phyloP scores from a whole-genome alignment of 2,113 vertebrate genomes.

The Orthochromis indermauri region DNA sequence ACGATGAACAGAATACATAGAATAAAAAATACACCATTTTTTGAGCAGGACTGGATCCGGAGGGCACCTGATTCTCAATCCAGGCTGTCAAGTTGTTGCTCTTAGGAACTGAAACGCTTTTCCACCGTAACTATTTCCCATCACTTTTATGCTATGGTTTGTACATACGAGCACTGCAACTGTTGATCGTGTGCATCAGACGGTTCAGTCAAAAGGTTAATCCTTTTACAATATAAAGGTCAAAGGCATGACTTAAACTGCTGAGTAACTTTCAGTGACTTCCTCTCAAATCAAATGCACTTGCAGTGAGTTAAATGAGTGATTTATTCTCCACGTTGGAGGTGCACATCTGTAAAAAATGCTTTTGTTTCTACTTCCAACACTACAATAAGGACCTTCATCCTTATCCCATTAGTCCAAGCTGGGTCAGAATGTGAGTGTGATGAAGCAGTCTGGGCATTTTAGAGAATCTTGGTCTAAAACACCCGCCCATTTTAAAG shows the following conservation, averaged over 20 bases:
- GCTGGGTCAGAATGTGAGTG: background rate
- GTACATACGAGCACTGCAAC: background rate
- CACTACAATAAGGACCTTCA: background rate
- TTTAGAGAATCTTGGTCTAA: background rate
- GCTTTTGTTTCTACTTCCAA: background rate
- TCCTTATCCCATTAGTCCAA: background rate
- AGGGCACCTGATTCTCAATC: background rate
- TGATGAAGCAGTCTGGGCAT: background rate
- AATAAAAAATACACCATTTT: background rate
- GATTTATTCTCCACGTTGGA: background rate
- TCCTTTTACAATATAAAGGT: background rate
- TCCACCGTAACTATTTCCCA: background rate
- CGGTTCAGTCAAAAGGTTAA: background rate
- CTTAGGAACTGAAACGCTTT: background rate
- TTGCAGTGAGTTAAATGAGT: background rate
- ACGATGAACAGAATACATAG: accelerated
- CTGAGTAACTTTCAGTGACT: background rate
- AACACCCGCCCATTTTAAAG: background rate
- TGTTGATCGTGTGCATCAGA: background rate
- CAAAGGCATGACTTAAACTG: background rate
- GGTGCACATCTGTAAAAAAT: background rate
- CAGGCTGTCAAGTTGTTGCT: background rate
- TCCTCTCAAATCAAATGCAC: background rate
- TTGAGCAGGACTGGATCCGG: background rate
- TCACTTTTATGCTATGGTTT: background rate